Evolutionary conservation across 2,113 vertebrate genomes (phyloP).

Genomic region (Chelonoidis abingdonii): DNA sequence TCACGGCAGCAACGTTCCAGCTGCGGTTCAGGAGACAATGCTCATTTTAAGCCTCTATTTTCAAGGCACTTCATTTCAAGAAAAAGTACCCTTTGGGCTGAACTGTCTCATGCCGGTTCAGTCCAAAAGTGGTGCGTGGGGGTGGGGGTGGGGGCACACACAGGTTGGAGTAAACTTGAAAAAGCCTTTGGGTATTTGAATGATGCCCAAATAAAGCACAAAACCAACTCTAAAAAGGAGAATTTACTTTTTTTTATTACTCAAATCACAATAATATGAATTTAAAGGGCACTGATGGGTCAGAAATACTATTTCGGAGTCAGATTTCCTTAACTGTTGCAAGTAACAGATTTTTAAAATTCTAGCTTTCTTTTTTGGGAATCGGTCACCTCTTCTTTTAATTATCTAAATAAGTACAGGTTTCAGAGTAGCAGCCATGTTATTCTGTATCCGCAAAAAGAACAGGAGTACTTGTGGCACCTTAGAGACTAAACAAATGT

Average conservation of each 20-base stretch:
- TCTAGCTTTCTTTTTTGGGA: constrained; percentile 43
- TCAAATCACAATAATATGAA: constrained; percentile 14
- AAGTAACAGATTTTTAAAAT: constrained; percentile 30
- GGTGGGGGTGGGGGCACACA: too few relatives aligned
- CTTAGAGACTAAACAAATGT: too few relatives aligned
- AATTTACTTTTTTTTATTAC: neutral
- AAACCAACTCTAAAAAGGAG: neutral
- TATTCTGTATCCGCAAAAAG: too few relatives aligned
- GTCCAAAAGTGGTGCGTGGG: neutral
- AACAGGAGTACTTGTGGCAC: too few relatives aligned
- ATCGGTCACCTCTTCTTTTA: constrained; percentile 54
- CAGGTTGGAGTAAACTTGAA: neutral
- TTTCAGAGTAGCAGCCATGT: too few relatives aligned
- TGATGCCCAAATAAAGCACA: constrained; percentile 27
- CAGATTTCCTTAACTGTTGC: constrained; percentile 51
- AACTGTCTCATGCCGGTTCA: neutral
- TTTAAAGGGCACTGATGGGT: neutral
- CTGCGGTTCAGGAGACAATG: constrained; percentile 15
- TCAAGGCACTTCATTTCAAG: constrained; percentile 34
- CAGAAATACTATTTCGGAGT: constrained; percentile 26
- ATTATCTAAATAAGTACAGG: constrained; percentile 39
- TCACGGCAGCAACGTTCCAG: neutral
- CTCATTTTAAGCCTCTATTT: constrained; percentile 30
- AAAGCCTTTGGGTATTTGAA: neutral
- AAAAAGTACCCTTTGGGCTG: constrained; percentile 28